A percentile compares a stretch with the other conserved stretches of the same genome.
Evolutionary conservation across 2,888 invertebrate species (phyloP).

Genomic region (Molorchus minor): DNA sequence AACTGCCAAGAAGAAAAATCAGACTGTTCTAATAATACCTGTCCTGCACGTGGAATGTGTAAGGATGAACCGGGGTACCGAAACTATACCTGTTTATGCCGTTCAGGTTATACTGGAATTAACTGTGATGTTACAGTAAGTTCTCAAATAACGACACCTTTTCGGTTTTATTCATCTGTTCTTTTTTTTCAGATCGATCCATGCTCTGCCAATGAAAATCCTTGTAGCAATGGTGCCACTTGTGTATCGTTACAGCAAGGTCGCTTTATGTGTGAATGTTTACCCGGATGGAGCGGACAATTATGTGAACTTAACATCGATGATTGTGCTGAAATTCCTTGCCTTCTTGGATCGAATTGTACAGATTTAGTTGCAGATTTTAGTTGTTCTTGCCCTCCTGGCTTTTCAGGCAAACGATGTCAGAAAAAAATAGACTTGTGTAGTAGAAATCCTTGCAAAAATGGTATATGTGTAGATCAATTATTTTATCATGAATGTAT

Average conservation of each 20-base stretch:
- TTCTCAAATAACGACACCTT: slow-evolving; percentile 26
- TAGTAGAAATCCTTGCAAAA: slow-evolving; percentile 87
- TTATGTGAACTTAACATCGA: slow-evolving; percentile 93
- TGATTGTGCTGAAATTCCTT: slow-evolving; percentile 93
- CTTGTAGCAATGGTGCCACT: slow-evolving; percentile 89
- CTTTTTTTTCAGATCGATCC: slow-evolving; percentile 78
- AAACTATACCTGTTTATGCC: slow-evolving; percentile 91
- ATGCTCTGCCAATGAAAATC: slow-evolving; percentile 87
- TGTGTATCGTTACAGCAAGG: slow-evolving; percentile 92
- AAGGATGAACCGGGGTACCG: slow-evolving; percentile 91
- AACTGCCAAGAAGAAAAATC: slow-evolving; percentile 94
- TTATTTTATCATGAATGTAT: slow-evolving; percentile 87
- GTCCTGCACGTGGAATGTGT: slow-evolving; percentile 96
- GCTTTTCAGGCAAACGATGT: slow-evolving; percentile 95
- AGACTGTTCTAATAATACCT: slow-evolving; percentile 89
- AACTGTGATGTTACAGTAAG: slow-evolving; percentile 89
- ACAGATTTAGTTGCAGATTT: slow-evolving; percentile 96
- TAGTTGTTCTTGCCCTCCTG: slow-evolving; percentile 90
- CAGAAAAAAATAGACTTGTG: slow-evolving; percentile 96
- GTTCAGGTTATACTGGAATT: slow-evolving; percentile 92
- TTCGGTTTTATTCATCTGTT: background rate
- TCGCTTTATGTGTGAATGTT: slow-evolving; percentile 92
- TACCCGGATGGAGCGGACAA: slow-evolving; percentile 97
- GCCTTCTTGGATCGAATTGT: slow-evolving; percentile 88
- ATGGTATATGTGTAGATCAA: slow-evolving; percentile 92